These are phyloP conservation scores for Manacus vitellinus DNA, from an alignment of 2,113 vertebrate genomes.

Conservation along the genomic window DNA sequence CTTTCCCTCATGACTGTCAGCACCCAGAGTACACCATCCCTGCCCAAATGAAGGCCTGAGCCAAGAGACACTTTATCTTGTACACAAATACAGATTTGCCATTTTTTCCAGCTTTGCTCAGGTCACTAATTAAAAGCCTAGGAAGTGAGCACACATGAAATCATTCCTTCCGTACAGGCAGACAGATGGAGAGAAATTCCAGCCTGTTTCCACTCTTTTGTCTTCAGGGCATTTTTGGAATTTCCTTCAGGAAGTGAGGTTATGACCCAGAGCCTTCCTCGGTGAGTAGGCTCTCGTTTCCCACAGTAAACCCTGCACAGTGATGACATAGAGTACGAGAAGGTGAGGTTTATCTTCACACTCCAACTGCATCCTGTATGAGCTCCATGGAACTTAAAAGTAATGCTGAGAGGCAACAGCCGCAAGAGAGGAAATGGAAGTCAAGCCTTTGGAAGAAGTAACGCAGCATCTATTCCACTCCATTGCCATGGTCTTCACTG, in stretches of 20 bases:
- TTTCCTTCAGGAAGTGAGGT: slow-evolving; percentile 82
- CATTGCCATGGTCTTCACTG: fast-evolving
- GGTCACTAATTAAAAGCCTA: slow-evolving; percentile 56
- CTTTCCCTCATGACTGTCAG: not conserved
- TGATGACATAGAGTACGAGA: slow-evolving; percentile 58
- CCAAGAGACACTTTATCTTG: slow-evolving; percentile 30
- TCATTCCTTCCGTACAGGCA: slow-evolving; percentile 76
- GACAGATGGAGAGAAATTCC: slow-evolving; percentile 79
- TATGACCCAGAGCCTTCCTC: slow-evolving; percentile 76
- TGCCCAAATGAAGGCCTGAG: not conserved
- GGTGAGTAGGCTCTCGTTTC: slow-evolving; percentile 65
- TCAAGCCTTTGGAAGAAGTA: not conserved
- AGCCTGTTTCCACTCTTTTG: slow-evolving; percentile 79
- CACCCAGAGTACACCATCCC: not conserved
- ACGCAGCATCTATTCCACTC: not conserved
- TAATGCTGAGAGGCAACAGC: not conserved
- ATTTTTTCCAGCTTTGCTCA: slow-evolving; percentile 45
- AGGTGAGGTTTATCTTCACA: slow-evolving; percentile 79
- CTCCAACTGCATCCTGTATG: slow-evolving; percentile 79
- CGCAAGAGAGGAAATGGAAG: slow-evolving; percentile 32
- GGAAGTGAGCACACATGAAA: slow-evolving; percentile 79
- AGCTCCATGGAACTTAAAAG: slow-evolving; percentile 60
- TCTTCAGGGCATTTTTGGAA: slow-evolving; percentile 80
- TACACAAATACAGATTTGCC: slow-evolving; percentile 22
- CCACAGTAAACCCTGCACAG: slow-evolving; percentile 70